These are phyloP conservation scores for Nematolebias whitei DNA, from an alignment of 2,113 vertebrate species.

Conservation along the genomic window DNA sequence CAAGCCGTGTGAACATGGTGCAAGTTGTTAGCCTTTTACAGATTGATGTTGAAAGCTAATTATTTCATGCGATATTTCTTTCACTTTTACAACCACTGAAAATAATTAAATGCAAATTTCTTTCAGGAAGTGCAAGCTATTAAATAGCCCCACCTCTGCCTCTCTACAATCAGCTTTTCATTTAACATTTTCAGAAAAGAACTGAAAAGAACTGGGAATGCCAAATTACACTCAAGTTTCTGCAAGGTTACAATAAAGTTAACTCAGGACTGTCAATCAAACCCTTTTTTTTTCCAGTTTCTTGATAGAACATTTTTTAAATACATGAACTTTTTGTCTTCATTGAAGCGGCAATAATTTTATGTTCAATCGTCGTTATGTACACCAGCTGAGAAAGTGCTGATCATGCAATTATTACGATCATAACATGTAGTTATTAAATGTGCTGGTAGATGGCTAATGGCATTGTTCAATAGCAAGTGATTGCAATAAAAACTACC, in stretches of 20 bases:
- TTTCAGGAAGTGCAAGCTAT: slow-evolving; percentile 34
- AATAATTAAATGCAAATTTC: slow-evolving; percentile 55
- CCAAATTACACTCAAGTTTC: slow-evolving; percentile 28
- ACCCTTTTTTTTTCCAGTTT: neutral
- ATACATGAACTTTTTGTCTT: slow-evolving; percentile 18
- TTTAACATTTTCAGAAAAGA: slow-evolving; percentile 32
- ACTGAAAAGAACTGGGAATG: slow-evolving; percentile 16
- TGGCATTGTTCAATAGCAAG: slow-evolving; percentile 19
- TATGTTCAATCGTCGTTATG: neutral
- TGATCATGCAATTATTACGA: slow-evolving; percentile 25
- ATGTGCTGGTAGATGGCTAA: neutral
- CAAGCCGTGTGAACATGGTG: slow-evolving; percentile 7
- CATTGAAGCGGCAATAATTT: neutral
- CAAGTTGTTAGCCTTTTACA: slow-evolving; percentile 27
- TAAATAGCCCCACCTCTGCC: slow-evolving; percentile 45
- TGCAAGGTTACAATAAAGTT: slow-evolving; percentile 32
- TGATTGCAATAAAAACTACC: slow-evolving; percentile 7
- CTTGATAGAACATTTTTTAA: slow-evolving; percentile 10
- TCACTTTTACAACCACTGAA: slow-evolving; percentile 20
- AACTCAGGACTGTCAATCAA: slow-evolving; percentile 17
- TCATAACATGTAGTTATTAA: slow-evolving; percentile 13
- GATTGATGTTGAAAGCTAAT: slow-evolving; percentile 46
- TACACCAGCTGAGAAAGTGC: slow-evolving; percentile 1
- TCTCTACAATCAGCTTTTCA: slow-evolving; percentile 30
- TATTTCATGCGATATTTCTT: slow-evolving; percentile 43